Conservation (phyloP, 2,113 vertebrate species). For the Phaetusa simplex region DNA sequence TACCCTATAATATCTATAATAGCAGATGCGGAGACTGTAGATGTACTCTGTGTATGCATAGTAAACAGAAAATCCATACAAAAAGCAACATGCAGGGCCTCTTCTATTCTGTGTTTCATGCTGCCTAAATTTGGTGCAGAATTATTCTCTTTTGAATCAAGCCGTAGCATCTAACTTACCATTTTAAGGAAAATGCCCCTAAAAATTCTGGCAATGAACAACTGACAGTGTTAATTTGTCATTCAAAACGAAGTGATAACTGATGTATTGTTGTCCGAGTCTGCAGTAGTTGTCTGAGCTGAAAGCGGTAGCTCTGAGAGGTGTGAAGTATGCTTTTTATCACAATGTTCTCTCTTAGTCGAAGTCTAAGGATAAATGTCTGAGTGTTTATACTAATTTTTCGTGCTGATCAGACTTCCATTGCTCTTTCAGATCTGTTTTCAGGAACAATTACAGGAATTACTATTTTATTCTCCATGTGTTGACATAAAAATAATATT, state of each 20-base stretch:
- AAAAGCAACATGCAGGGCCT: background rate
- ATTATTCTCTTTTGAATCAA: background rate
- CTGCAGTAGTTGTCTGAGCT: background rate
- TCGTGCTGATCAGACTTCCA: background rate
- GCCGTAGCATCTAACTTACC: background rate
- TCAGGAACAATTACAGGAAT: background rate
- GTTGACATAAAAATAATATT: background rate
- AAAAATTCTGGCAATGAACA: background rate
- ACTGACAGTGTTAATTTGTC: background rate
- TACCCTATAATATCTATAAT: background rate
- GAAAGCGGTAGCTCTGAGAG: background rate
- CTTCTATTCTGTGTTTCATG: background rate
- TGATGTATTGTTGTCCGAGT: background rate
- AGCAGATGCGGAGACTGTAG: background rate
- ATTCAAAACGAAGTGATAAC: background rate
- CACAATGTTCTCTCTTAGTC: background rate
- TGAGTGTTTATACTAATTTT: background rate
- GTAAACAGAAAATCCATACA: background rate
- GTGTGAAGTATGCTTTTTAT: background rate
- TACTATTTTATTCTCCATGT: background rate
- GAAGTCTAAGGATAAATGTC: background rate
- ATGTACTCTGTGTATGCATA: background rate
- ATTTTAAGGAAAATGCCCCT: background rate
- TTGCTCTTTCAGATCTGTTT: background rate
- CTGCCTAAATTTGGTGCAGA: background rate